Base-by-base conservation (phyloP, 2,888 invertebrate species). In the Clunio marinus region DNA sequence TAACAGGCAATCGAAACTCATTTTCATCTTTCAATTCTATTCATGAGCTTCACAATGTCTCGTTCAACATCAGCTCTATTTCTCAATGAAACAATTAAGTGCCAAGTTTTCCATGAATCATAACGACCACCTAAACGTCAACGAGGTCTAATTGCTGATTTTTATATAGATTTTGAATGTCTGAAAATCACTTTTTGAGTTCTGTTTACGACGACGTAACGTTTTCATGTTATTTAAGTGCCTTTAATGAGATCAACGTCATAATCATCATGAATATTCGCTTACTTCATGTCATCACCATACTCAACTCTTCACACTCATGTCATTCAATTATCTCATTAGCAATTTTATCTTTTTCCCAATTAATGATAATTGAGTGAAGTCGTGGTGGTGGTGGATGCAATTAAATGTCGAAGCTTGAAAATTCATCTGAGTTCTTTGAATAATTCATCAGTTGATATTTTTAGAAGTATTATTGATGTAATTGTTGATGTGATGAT, bases 171-270 rank as follows among this genome's bases (percentile, higher is more conserved):
- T n/a, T n/a, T n/a, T n/a, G n/a, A n/a, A n/a, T n/a, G n/a, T n/a
- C n/a, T n/a, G n/a, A n/a, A n/a, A n/a, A n/a, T n/a, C n/a, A n/a
- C n/a, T n/a, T n/a, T n/a, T n/a, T n/a, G n/a, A n/a, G n/a, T n/a
- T n/a, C n/a, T n/a, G n/a, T n/a, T n/a, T n/a, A n/a, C n/a, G n/a
- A n/a, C n/a, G n/a, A n/a, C n/a, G n/a, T n/a, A n/a, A n/a, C n/a
- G n/a, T n/a, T n/a, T n/a, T n/a, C n/a, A n/a, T n/a, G n/a, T n/a
- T n/a, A n/a, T n/a, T 62, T 24, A 62, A 62, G 62, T 62, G 41
- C 15, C n/a, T 37, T 41, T 62, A 62, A 62, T 62, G 62, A 59
- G 59, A 62, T 62, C 62, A 35, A 20, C 32, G 62, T 24, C 24
- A 51, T 20, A 41, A 41, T 15, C 3, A 41, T 51, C 51, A 15